Evolutionary conservation across 2,113 vertebrate genomes (phyloP).

Genomic region (Verasper variegatus): DNA sequence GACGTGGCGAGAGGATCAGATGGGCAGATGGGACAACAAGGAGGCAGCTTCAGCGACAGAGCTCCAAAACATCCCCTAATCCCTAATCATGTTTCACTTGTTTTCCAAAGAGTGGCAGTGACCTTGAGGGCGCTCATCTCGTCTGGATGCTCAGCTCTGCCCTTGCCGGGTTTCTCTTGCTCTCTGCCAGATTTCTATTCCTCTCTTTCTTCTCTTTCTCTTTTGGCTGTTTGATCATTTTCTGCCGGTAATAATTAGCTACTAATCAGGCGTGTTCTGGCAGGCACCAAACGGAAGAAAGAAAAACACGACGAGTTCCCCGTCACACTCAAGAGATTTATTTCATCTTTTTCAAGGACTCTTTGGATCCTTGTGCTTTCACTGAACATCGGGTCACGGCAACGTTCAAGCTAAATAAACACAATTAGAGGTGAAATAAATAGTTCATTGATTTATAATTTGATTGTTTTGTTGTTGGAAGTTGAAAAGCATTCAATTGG

Average conservation of each 20-base stretch:
- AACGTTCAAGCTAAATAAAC: not conserved
- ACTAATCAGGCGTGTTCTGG: conserved; percentile 46
- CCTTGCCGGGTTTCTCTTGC: conserved; percentile 1
- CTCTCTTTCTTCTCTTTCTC: not conserved
- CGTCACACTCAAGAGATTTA: not conserved
- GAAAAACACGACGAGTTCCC: conserved; percentile 4
- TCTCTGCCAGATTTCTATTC: conserved; percentile 23
- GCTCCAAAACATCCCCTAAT: conserved; percentile 65
- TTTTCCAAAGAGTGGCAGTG: conserved; percentile 55
- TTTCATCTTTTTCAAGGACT: not conserved
- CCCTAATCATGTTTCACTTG: conserved; percentile 67
- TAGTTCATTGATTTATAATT: no score
- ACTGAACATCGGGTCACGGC: not conserved
- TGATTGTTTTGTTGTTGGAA: no score
- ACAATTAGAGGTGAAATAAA: not conserved
- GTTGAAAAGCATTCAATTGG: no score
- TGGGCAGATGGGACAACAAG: conserved; percentile 58
- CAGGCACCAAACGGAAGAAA: conserved; percentile 7
- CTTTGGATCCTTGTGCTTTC: not conserved
- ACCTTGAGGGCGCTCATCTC: conserved; percentile 65
- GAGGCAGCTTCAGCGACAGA: conserved; percentile 50
- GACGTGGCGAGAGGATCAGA: conserved; percentile 41
- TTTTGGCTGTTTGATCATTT: conserved; percentile 47
- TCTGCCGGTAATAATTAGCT: conserved; percentile 47
- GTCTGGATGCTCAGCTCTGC: conserved; percentile 8